phyloP scores from a whole-genome alignment of 2,797 vertebrate genomes.

The Xerus rutilus region DNA sequence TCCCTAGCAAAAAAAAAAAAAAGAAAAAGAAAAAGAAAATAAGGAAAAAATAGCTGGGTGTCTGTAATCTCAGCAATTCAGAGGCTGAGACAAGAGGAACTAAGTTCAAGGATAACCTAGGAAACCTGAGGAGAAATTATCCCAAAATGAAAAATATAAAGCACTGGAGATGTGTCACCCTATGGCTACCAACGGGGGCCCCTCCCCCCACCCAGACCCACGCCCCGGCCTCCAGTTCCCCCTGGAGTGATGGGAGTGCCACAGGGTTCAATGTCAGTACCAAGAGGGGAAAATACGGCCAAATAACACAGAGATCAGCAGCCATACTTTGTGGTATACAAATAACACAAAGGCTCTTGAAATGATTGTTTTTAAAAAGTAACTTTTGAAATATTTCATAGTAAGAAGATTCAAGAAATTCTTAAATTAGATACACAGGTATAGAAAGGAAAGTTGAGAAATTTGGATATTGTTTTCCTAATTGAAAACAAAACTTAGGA shows the following conservation, averaged over 20 bases:
- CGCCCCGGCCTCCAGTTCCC: constrained; percentile 91
- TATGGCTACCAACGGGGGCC: constrained; percentile 96
- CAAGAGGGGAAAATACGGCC: background rate
- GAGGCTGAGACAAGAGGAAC: background rate
- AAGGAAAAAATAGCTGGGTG: background rate
- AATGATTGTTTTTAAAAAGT: constrained; percentile 61
- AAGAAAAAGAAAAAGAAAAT: background rate
- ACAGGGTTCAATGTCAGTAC: background rate
- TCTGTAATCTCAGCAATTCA: background rate
- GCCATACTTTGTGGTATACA: background rate
- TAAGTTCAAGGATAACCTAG: background rate
- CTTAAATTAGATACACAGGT: constrained; percentile 4
- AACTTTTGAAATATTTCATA: constrained; percentile 53
- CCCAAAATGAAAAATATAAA: background rate
- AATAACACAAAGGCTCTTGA: constrained; percentile 67
- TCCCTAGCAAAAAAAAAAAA: background rate
- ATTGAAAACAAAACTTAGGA: constrained; percentile 49
- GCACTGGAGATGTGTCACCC: constrained; percentile 84
- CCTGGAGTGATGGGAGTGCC: constrained; percentile 77
- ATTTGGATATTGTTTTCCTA: constrained; percentile 9
- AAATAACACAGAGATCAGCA: background rate
- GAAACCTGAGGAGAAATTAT: background rate
- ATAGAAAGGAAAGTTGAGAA: constrained; percentile 50
- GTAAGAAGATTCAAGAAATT: constrained; percentile 43
- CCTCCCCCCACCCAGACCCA: constrained; percentile 92